Evolutionary conservation across 2,797 vertebrate species (phyloP), one percentile per base, ranked within the genome.

Genomic region (Acridotheres tristis): DNA sequence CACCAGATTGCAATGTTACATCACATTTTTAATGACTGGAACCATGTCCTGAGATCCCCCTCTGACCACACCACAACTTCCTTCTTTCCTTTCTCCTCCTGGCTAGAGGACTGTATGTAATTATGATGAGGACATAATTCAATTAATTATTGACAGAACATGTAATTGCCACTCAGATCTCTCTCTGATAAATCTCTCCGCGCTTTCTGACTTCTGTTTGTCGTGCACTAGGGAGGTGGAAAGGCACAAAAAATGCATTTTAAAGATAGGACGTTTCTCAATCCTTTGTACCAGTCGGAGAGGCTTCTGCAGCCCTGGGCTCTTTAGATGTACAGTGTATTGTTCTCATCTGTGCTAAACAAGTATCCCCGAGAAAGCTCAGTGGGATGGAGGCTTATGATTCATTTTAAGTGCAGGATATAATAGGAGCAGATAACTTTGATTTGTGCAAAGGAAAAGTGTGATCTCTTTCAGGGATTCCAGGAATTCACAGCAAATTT

Each of bases 81-180:
- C 87, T 93, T 82, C 89, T 89, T 85, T 75, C 91, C 73, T 85
- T 83, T 86, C 58, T 62, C 73, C 88, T 94, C 86, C 81, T 54
- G 48, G 85, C 88, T 81, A 54, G 71, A 86, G 63, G 66, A 71
- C 95, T 96, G 95, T 59, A 58, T 85, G 74, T 36, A 80, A 96
- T 95, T 96, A 94, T 53, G 59, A 77, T 58, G 83, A 74, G 85
- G 71, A 81, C 63, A 86, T 88, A 95, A 95, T 95, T 91, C 89
- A 91, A 93, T 95, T 95, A 94, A 93, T 94, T 95, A 94, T 96
- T 93, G 94, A 93, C 94, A 91, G 84, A 85, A 94, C 67, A 84
- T 10, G 51, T 89, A 94, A 85, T 78, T 74, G 42, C 55, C 59
- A 20, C 80, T 90, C 65, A 68, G 62, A 91, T 82, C 26, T 69